Base-by-base conservation (phyloP, 2,113 vertebrate genomes). In the Ptychochromis oligacanthus region DNA sequence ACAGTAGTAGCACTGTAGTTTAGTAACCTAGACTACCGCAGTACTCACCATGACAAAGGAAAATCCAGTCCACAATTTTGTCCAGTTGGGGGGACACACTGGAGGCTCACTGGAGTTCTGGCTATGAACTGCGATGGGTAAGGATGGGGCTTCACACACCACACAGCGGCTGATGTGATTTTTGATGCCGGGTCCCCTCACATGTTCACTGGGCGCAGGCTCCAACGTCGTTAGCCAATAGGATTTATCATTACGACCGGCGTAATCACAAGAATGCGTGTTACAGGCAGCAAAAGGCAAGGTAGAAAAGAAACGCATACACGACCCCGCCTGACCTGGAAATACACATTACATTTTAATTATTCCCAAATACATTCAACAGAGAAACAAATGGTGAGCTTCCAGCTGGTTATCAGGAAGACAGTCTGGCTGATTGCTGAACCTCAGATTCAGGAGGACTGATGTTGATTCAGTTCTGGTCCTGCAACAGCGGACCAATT, bases 241-340 rank as follows among this genome's bases (percentile, higher is more conserved):
- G 56, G 98, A 97, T 85, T 96, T 97, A 90, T 99, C 98, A 0
- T 98, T 98, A 7, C 97, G 95, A 79, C 89, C 96, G 82, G 97
- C 96, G 0, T 99, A 98, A 59, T 96, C 95, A 87, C 98, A 99
- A 34, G 95, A 74, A 74, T 94, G 92, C 92, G 94, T 92, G 78
- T 96, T 97, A 77, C 97, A 99, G 84, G 96, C 96, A 61, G 96
- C 95, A 56, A 99, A 99, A 0, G 98, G 98, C 96, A 99, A 97
- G 0, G 98, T 99, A 74, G 95, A 98, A 2, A 99, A 99, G 57
- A 98, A 5, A 0, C 94, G 96, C 52, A 99, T 94, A 62, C 98
- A 99, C 0, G 98, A 99, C 2, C 98, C 98, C 1, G 97, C 97
- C 85, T 97, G 96, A 52, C 98, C 98, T 99, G 90, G 3, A 90